These are phyloP conservation scores for Dicycla oo DNA, from an alignment of 2,888 invertebrate genomes.

Conservation along the genomic window DNA sequence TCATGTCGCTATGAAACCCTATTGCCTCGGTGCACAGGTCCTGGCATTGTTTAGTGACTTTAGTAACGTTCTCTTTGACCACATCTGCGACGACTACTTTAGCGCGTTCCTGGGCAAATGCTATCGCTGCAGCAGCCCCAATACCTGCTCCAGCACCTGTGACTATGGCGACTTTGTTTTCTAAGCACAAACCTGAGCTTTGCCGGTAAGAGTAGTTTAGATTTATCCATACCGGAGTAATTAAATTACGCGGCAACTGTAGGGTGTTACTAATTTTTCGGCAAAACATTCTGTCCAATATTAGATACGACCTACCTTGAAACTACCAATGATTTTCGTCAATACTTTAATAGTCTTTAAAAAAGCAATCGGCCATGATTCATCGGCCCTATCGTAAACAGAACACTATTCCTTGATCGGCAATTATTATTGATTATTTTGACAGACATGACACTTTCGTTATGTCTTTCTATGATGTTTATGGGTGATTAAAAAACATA, in stretches of 20 bases:
- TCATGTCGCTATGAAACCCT: constrained; percentile 69
- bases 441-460: background rate
- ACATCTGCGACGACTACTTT: constrained; percentile 69
- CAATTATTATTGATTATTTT: background rate
- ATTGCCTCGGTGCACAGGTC: constrained; percentile 60
- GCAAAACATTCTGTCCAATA: constrained; percentile 1
- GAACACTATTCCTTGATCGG: background rate
- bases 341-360: background rate
- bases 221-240: background rate
- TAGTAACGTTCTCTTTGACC: constrained; percentile 65
- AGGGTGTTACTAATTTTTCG: background rate
- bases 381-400: too few species aligned
- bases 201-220: background rate
- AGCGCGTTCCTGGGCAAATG: constrained; percentile 70
- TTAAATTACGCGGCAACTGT: background rate
- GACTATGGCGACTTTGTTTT: constrained; percentile 69
- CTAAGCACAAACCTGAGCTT: constrained; percentile 52
- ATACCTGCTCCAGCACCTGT: constrained; percentile 74
- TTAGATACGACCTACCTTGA: background rate
- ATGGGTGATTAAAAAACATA: background rate
- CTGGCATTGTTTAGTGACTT: constrained; percentile 60
- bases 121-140: constrained; percentile 67
- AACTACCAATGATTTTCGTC: background rate
- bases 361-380: background rate
- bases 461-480: background rate